A percentile compares a stretch with the other conserved stretches of the same genome.
Evolutionary conservation across 2,113 vertebrate species (phyloP).

Genomic region (Ahaetulla prasina): DNA sequence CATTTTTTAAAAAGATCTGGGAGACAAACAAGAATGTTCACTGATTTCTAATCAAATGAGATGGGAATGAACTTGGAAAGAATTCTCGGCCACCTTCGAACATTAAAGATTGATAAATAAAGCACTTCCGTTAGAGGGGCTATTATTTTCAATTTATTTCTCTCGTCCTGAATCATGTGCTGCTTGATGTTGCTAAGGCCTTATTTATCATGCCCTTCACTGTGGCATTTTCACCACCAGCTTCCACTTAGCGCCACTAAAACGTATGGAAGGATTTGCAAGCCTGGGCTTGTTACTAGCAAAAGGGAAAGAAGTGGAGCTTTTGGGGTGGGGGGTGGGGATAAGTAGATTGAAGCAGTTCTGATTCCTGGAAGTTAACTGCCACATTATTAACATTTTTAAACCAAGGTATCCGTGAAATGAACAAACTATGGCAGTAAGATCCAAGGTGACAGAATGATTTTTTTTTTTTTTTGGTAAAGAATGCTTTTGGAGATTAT

Average conservation of each 20-base stretch:
- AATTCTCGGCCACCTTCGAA: not conserved
- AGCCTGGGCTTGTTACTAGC: conserved; percentile 7
- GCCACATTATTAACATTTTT: conserved; percentile 4
- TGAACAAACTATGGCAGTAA: not conserved
- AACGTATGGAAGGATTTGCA: not conserved
- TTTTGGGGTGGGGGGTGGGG: too few relatives aligned
- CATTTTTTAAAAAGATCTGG: not conserved
- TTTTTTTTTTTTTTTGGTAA: too few relatives aligned
- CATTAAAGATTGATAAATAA: not conserved
- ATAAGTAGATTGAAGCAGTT: not conserved
- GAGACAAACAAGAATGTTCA: not conserved
- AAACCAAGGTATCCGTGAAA: not conserved
- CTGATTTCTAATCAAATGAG: not conserved
- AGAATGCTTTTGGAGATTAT: not conserved
- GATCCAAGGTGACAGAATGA: not conserved
- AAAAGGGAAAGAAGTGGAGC: not conserved
- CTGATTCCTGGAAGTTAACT: not conserved
- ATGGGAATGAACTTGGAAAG: not conserved
- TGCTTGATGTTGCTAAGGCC: conserved; percentile 4
- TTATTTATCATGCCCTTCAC: conserved; percentile 18
- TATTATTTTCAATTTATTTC: conserved; percentile 8
- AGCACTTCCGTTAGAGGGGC: not conserved
- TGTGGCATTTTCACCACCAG: not conserved
- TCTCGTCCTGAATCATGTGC: not conserved
- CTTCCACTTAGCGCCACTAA: conserved; percentile 1